These are phyloP conservation scores for Antechinus flavipes DNA, from an alignment of 2,113 vertebrate genomes.

Conservation along the genomic window DNA sequence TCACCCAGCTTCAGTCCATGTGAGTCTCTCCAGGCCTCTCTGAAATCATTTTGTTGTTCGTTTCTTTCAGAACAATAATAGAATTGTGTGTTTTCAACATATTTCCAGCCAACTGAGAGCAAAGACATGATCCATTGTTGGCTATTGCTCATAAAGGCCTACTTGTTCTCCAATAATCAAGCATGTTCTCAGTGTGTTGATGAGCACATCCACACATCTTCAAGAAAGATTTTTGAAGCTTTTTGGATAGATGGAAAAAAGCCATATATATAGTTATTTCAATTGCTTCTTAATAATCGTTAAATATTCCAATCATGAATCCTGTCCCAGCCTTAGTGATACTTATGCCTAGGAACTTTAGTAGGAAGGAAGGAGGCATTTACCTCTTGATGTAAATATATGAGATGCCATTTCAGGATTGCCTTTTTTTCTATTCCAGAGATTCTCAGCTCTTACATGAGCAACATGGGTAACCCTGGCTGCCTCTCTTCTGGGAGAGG, in stretches of 20 bases:
- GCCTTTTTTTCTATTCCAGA: neutral
- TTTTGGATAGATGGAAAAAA: neutral
- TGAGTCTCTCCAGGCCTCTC: no score
- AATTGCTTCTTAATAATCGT: neutral
- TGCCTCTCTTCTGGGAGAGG: neutral
- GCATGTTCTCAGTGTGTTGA: neutral
- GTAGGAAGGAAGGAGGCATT: no score
- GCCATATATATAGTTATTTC: neutral
- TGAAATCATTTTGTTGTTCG: no score
- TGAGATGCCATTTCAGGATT: neutral
- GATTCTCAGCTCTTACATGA: neutral
- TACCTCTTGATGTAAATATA: neutral
- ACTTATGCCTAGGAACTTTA: neutral
- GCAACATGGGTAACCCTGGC: neutral
- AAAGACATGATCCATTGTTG: neutral
- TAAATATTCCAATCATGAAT: neutral
- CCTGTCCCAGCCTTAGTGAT: neutral
- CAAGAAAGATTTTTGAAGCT: neutral
- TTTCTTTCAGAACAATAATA: no score
- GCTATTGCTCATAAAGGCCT: neutral
- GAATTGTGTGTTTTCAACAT: no score
- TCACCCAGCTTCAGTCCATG: no score
- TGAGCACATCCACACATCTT: no score
- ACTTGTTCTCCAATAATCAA: neutral
- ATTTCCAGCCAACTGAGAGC: neutral